These are phyloP conservation scores for Monoplex corrugatus DNA, from an alignment of 2,888 invertebrate species.

Conservation along the genomic window DNA sequence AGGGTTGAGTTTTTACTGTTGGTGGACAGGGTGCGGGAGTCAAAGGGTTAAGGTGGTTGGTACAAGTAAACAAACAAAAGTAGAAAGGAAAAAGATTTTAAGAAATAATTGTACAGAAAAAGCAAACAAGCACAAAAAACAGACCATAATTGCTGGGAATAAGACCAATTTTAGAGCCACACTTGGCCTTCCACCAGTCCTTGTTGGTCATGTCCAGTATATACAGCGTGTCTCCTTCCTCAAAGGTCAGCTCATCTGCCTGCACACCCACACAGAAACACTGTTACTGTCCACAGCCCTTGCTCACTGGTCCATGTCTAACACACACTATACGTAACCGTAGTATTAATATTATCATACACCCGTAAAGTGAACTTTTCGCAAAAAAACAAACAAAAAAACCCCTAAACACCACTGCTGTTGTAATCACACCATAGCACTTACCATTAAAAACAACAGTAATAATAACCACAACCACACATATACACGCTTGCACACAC, in stretches of 20 bases:
- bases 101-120: no score
- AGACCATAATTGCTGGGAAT: conserved; percentile 86
- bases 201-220: conserved; percentile 84
- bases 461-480: no score
- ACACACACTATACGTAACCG: not conserved
- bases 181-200: conserved; percentile 85
- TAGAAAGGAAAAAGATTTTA: no score
- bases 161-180: conserved; percentile 84
- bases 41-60: no score
- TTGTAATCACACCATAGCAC: no score
- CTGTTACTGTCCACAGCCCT: not conserved
- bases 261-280: conserved; percentile 51
- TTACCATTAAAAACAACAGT: no score
- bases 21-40: no score
- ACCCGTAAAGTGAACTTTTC: not conserved
- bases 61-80: no score
- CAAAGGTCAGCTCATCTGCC: conserved; percentile 85
- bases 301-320: not conserved
- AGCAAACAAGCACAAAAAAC: no score
- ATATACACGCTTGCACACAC: no score
- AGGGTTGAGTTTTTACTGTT: no score
- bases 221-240: conserved; percentile 86
- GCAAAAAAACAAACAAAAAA: not conserved
- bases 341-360: not conserved
- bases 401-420: not conserved